phyloP scores from a whole-genome alignment of 2,113 vertebrate genomes.

The Gymnocephalus cernua region DNA sequence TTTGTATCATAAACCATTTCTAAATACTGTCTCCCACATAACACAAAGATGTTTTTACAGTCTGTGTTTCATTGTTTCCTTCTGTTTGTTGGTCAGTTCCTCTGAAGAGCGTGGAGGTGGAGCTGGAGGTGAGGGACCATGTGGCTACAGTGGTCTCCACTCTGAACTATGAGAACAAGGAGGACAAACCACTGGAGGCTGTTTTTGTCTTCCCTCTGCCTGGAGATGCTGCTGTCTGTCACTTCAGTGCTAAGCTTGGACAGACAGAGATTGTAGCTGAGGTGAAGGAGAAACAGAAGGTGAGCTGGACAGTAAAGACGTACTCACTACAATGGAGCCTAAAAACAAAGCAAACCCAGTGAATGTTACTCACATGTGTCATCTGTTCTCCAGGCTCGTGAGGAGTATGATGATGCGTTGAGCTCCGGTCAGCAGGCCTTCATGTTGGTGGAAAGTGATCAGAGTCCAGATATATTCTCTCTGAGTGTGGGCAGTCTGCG shows the following conservation, averaged over 20 bases:
- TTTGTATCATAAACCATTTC: background rate
- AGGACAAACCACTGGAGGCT: constrained; percentile 83
- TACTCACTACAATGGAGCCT: background rate
- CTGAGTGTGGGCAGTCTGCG: constrained; percentile 87
- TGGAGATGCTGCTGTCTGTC: constrained; percentile 86
- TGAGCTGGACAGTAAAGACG: constrained; percentile 44
- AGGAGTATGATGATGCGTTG: constrained; percentile 85
- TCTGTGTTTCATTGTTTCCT: background rate
- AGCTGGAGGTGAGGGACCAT: constrained; percentile 83
- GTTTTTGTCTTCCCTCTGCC: constrained; percentile 90
- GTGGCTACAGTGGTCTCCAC: constrained; percentile 86
- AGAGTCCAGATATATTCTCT: constrained; percentile 84
- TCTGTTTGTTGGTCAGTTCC: constrained; percentile 76
- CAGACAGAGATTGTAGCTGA: constrained; percentile 84
- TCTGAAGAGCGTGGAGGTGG: constrained; percentile 85
- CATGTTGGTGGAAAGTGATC: constrained; percentile 84
- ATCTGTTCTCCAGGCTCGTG: constrained; percentile 76
- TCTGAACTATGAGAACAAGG: constrained; percentile 86
- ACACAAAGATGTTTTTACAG: background rate
- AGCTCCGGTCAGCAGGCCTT: constrained; percentile 85
- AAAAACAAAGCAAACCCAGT: background rate
- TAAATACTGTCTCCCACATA: too few species aligned
- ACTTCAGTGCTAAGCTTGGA: constrained; percentile 86
- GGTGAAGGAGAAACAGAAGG: constrained; percentile 85
- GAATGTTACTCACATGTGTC: background rate